Evolutionary conservation across 2,113 vertebrate genomes (phyloP), one percentile per base, ranked within the genome.

Genomic region (Xenus cinereus): DNA sequence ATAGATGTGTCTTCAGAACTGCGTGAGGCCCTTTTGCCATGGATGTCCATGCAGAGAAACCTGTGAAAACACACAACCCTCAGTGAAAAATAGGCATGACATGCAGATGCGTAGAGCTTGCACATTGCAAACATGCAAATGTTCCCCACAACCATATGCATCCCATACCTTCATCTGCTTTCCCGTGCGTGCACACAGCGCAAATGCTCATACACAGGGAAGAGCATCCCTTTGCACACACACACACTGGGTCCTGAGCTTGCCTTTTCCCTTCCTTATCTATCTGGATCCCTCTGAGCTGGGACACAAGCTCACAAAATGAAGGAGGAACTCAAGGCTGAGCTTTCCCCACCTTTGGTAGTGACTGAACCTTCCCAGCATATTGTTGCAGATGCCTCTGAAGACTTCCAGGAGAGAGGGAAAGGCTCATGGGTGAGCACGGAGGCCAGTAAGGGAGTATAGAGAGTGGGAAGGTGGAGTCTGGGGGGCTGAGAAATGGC

Each of bases 171-270:
- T 53, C 6, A 0, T 32, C 73, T 43, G 46, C 54, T 57, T 76
- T 85, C 64, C 60, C 37, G 26, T 9, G 57, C 0, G 2, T 24
- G 26, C 14, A 1, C 15, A 48, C 48, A 46, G 33, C 3, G 0
- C 57, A 28, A 51, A 66, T 32, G 43, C 43, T 79, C 15, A 4
- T 15, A 17, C 9, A 6, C 13, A 27, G 35, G 13, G 21, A 67
- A 41, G 18, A 69, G 10, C 45, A 83, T 14, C 48, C 57, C 71
- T 87, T 35, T 67, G 33, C 50, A 33, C 0, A 0, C 23, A 19
- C 24, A 24, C 30, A 28, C 4, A 3, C 5, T 6, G 22, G 6
- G 54, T 35, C 51, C 63, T 39, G 83, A 74, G 37, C 75, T 56
- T 16, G 13, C 4, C 35, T 74, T 33, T 45, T 45, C 45, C 51